A percentile compares a stretch with the other conserved stretches of the same genome.
These are phyloP conservation scores for Serinus canaria DNA, from an alignment of 2,113 vertebrate species.

Conservation along the genomic window DNA sequence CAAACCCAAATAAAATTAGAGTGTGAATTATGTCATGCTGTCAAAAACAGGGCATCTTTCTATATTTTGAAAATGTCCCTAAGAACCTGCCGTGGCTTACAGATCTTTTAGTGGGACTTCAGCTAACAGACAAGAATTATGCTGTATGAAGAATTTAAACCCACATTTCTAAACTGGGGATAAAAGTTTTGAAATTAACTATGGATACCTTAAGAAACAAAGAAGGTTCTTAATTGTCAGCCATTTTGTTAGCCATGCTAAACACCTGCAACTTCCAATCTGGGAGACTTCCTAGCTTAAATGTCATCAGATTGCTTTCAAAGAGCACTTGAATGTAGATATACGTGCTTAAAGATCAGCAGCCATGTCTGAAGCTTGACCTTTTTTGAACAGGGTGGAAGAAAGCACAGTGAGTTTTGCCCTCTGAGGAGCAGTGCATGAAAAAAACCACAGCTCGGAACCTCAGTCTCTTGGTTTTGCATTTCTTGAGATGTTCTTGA, in stretches of 20 bases:
- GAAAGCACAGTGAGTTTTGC: background rate
- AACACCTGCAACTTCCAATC: background rate
- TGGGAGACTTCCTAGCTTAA: background rate
- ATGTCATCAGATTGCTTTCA: background rate
- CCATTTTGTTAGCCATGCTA: background rate
- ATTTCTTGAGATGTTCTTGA: background rate
- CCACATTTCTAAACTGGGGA: background rate
- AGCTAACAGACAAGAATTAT: background rate
- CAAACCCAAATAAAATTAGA: slow-evolving; percentile 28
- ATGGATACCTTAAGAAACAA: background rate
- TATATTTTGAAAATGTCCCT: slow-evolving; percentile 25
- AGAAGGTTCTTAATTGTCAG: background rate
- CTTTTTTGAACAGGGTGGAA: background rate
- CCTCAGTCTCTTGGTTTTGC: background rate
- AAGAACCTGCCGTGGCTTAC: background rate
- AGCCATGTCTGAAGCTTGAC: background rate
- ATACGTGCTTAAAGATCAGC: background rate
- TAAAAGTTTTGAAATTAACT: background rate
- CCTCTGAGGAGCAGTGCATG: background rate
- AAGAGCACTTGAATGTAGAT: background rate
- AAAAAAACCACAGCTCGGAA: background rate
- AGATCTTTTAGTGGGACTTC: background rate
- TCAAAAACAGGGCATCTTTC: slow-evolving; percentile 2
- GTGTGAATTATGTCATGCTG: slow-evolving; percentile 53
- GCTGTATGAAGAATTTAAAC: background rate